Base-by-base conservation (phyloP, 2,797 vertebrate species). In the Lemur catta region DNA sequence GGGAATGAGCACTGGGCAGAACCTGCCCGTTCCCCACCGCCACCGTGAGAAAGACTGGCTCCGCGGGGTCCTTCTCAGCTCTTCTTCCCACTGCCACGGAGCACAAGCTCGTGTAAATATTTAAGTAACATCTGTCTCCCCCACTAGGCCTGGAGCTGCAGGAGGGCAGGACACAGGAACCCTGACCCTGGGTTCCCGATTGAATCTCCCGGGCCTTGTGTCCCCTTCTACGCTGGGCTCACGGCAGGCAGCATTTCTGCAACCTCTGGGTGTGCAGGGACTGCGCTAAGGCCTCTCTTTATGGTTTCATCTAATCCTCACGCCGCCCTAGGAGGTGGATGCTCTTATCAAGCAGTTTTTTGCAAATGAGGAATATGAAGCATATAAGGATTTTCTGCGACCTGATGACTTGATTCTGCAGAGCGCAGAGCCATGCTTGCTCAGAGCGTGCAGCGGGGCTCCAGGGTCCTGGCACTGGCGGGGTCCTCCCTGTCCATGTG, bases 401-500 rank as follows among this genome's bases (percentile, higher is more conserved):
- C 28, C 12, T 24, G 24, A 75, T 57, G 17, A 28, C 24, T 38
- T 35, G 48, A 57, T 50, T 81, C 46, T n/a, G 41, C 2, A 55
- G 48, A 79, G 20, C 8, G 41, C 84, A 59, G 50, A 50, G 48
- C 18, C 28, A 5, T 0, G 1, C 24, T 50, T 24, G 22, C 30
- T 55, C 46, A 6, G 78, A 74, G 14, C 2, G 0, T 4, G 13
- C 20, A 18, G 38, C 11, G 38, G 11, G 12, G 3, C 33, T 59
- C 22, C 55, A 28, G 52, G 4, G 67, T 43, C 18, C 52, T 57
- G 11, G 2, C 0, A 6, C 15, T 14, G 35, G 6, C n/a, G 72
- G 4, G 0, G 15, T 24, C 79, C 26, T 18, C 38, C 17, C 2
- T 0, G 26, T 24, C 38, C 17, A 2, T 0, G 30, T 38, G 35